phyloP scores from a whole-genome alignment of 2,888 invertebrate species.

The Carterocephalus palaemon region DNA sequence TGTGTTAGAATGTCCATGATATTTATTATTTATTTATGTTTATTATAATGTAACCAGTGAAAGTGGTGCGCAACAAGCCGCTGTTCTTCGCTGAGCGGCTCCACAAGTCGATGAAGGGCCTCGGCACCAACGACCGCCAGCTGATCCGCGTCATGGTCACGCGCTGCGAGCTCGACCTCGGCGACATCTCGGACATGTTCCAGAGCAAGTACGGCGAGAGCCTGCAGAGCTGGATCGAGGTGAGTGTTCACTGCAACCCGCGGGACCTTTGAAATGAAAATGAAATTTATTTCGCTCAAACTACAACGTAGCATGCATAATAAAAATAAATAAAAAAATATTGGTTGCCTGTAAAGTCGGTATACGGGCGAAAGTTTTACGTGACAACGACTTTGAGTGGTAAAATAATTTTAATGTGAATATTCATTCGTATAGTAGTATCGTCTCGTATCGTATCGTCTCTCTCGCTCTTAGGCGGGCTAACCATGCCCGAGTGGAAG shows the following conservation, averaged over 20 bases:
- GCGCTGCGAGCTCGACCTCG: constrained; percentile 90
- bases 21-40: no score
- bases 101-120: constrained; percentile 92
- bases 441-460: no score
- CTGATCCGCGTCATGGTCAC: constrained; percentile 92
- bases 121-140: constrained; percentile 92
- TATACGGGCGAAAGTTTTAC: no score
- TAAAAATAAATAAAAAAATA: background rate
- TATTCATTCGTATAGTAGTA: no score
- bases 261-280: no score
- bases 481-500: no score
- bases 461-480: no score
- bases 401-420: no score
- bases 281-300: no score
- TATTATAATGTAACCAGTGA: constrained; percentile 69
- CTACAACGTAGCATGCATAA: no score
- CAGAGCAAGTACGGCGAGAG: constrained; percentile 85
- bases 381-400: no score
- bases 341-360: background rate
- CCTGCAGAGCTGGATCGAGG: constrained; percentile 88
- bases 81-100: constrained; percentile 92
- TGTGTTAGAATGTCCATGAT: no score
- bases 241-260: constrained; percentile 46
- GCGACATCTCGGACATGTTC: constrained; percentile 89
- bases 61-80: constrained; percentile 87